Evolutionary conservation across 2,113 vertebrate species (phyloP), one percentile per base, ranked within the genome.

Genomic region (Xiphias gladius): DNA sequence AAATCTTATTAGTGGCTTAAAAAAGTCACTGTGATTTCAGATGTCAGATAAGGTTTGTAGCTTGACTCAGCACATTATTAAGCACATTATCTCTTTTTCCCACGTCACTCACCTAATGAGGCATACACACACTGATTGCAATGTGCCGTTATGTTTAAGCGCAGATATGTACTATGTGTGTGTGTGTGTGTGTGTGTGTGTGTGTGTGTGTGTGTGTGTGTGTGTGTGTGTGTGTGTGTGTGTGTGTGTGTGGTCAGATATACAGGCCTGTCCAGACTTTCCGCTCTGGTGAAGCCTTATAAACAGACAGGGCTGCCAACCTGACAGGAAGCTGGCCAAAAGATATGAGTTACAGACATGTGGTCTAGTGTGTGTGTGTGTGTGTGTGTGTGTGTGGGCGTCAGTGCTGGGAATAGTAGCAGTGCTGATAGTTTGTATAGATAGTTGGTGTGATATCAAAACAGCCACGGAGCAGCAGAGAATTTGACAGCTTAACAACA

Each of bases 301-400:
- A 89, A 91, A 90, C 73, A 88, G 67, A 84, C 55, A 26, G 26
- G 22, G 26, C 82, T 80, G 83, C 87, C 83, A 91, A 88, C 68
- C 55, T 80, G 66, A 85, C 76, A 85, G 83, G 83, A 86, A 66
- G 62, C 4, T 4, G 1, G 81, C 85, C 87, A 92, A 89, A 68
- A 81, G 73, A 93, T 87, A 90, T 87, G 87, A 91, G 82, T 82
- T 85, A 80, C 72, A 82, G 84, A 73, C 80, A 77, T 88, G 82
- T 73, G 76, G 72, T 89, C 32, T 75, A 19, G 63, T 74, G 71
- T 65, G 72, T 52, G 64, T 41, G 11, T 69, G 28, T 67, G 19
- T 30, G 17, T 30, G 65, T 30, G 65, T 50, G 39, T 66, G 39
- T 46, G 50, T 63, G 46, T 75, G 72, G 37, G 79, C 71, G 71